Conservation (phyloP, 2,113 vertebrate species). For the Carettochelys insculpta region DNA sequence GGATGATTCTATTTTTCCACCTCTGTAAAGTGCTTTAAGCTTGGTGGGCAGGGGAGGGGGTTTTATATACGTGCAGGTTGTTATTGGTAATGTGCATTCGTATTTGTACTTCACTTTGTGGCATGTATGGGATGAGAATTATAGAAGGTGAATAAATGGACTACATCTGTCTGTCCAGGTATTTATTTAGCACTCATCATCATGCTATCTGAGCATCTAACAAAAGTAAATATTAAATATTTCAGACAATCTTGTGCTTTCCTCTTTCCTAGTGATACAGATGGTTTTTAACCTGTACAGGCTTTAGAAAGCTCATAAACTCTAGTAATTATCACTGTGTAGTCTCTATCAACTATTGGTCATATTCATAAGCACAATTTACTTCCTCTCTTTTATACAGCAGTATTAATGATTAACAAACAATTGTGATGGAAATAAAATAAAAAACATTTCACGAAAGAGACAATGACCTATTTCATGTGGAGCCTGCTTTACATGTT, state of each 20-base stretch:
- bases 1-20: background rate
- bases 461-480: background rate
- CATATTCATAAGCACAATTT: conserved; percentile 39
- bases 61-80: background rate
- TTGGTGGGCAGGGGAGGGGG: background rate
- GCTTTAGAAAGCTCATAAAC: conserved; percentile 6
- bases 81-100: background rate
- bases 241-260: background rate
- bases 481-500: conserved; percentile 19
- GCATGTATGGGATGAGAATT: background rate
- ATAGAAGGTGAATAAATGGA: background rate
- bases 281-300: conserved; percentile 13
- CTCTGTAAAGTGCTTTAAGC: background rate
- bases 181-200: background rate
- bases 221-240: conserved; percentile 16
- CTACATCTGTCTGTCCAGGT: background rate
- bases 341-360: conserved; percentile 43
- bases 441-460: conserved; percentile 49
- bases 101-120: background rate
- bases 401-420: conserved; percentile 60
- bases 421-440: conserved; percentile 61
- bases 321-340: conserved; percentile 31
- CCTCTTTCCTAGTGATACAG: background rate
- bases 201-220: background rate
- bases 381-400: background rate